Evolutionary conservation across 2,888 invertebrate species (phyloP).

Genomic region (Cerastoderma edule): DNA sequence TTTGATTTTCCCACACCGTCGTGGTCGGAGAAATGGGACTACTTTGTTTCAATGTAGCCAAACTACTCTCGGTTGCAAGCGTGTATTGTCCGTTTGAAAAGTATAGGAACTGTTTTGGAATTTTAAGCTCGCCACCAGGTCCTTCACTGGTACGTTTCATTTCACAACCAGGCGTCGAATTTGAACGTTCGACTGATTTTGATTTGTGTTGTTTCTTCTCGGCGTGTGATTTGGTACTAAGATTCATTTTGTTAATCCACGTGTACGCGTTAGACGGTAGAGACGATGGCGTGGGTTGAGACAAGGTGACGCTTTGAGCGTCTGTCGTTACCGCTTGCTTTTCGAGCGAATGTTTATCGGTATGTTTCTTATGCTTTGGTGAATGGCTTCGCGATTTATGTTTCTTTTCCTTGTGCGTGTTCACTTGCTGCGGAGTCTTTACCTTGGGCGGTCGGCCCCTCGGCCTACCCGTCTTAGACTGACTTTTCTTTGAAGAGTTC

Average conservation of each 20-base stretch:
- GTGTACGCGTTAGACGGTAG: conserved; percentile 35
- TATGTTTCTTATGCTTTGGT: conserved; percentile 47
- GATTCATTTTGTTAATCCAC: conserved; percentile 49
- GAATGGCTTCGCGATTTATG: conserved; percentile 60
- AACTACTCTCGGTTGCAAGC: conserved; percentile 46
- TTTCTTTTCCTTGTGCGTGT: conserved; percentile 50
- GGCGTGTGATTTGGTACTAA: conserved; percentile 17
- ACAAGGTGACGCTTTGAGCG: background rate
- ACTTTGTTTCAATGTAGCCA: conserved; percentile 52
- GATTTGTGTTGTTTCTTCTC: conserved; percentile 40
- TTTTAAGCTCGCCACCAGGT: conserved; percentile 42
- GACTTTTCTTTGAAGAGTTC: conserved; percentile 18
- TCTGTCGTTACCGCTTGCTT: conserved; percentile 21
- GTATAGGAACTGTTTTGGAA: conserved; percentile 57
- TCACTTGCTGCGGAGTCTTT: conserved; percentile 29
- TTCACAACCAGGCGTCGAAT: conserved; percentile 34
- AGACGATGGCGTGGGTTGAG: conserved; percentile 6
- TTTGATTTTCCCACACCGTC: conserved; percentile 46
- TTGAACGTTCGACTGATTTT: conserved; percentile 28
- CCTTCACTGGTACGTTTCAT: conserved; percentile 34
- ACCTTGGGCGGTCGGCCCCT: conserved; percentile 57
- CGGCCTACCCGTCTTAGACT: conserved; percentile 45
- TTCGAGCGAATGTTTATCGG: conserved; percentile 35
- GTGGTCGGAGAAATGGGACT: conserved; percentile 57
- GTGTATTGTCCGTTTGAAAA: conserved; percentile 61